These are phyloP conservation scores for Crypturellus undulatus DNA, from an alignment of 2,113 vertebrate species.

Conservation along the genomic window DNA sequence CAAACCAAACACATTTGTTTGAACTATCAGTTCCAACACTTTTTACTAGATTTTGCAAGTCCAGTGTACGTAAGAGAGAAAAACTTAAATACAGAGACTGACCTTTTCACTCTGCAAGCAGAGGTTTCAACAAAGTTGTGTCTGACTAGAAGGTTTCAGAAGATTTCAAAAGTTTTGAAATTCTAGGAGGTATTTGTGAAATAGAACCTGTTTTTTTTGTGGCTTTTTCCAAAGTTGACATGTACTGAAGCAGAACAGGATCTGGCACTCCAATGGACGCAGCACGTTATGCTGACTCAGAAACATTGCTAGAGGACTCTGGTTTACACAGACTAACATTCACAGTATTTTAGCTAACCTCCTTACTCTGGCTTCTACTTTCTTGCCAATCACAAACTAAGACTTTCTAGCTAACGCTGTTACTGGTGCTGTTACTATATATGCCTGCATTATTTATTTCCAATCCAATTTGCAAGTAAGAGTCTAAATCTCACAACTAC, in stretches of 20 bases:
- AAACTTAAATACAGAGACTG: constrained; percentile 22
- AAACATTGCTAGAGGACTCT: neutral
- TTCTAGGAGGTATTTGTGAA: constrained; percentile 8
- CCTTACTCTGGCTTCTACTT: neutral
- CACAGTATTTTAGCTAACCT: neutral
- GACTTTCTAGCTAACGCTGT: neutral
- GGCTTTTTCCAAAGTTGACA: neutral
- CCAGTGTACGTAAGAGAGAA: constrained; percentile 17
- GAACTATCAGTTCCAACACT: neutral
- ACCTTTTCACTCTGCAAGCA: constrained; percentile 68
- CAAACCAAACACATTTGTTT: constrained; percentile 11
- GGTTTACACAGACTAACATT: neutral
- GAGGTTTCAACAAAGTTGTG: constrained; percentile 33
- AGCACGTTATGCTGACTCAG: neutral
- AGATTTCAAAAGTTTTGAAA: constrained; percentile 55
- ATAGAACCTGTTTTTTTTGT: neutral
- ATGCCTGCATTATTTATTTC: neutral
- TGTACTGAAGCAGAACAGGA: neutral
- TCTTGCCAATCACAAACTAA: neutral
- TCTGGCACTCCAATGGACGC: neutral
- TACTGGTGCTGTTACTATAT: fast-evolving
- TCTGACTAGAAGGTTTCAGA: constrained; percentile 13
- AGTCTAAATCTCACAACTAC: neutral
- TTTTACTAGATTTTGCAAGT: constrained; percentile 51
- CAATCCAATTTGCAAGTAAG: neutral